Evolutionary conservation across 2,888 invertebrate genomes (phyloP), one percentile per base, ranked within the genome.

Genomic region (Chorisops tibialis): DNA sequence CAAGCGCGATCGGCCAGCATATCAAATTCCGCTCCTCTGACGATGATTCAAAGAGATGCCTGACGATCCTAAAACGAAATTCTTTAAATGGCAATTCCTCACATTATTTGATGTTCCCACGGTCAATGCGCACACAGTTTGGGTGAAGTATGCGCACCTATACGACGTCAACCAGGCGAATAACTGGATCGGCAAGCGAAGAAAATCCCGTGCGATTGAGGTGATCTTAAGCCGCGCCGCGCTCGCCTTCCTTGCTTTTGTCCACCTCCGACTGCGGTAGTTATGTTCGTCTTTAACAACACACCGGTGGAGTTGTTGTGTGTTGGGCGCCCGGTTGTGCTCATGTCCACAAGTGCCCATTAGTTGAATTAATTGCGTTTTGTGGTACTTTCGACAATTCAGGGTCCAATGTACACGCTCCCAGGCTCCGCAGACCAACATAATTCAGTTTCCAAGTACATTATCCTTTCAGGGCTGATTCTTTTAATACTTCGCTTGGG

Each of bases 41-140:
- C 62, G 63, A 65, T 65, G 65, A 65, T 65, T 65, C 65, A 65
- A 65, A 62, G 61, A 64, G 66, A 66, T 66, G 60, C 64, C 61
- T 66, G 60, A 52, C 62, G 62, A 63, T 61, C 60, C 59, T 64
- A 41, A 64, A 56, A 63, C 39, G 62, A 67, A 67, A 67, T 67
- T 67, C 67, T 67, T 67, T 62, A 67, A 67, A 67, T 65, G 65
- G 64, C 65, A 65, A 64, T 67, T 67, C 65, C 63, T 62, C 63
- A 64, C 64, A 66, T 66, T 66, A 66, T 66, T 66, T 66, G 61
- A 66, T 66, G 62, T 66, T 66, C 66, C 66, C 66, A 66, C 66
- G 66, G 66, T 66, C 61, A 64, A 62, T 59, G 54, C 30, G 61
- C 61, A 60, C 45, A 63, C 50, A 59, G 30, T 43, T 16, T 14